Evolutionary conservation across 92 coral and sea anemone genomes (phyloP), one percentile per base, ranked within the genome.

Genomic region (Blastomussa wellsi): DNA sequence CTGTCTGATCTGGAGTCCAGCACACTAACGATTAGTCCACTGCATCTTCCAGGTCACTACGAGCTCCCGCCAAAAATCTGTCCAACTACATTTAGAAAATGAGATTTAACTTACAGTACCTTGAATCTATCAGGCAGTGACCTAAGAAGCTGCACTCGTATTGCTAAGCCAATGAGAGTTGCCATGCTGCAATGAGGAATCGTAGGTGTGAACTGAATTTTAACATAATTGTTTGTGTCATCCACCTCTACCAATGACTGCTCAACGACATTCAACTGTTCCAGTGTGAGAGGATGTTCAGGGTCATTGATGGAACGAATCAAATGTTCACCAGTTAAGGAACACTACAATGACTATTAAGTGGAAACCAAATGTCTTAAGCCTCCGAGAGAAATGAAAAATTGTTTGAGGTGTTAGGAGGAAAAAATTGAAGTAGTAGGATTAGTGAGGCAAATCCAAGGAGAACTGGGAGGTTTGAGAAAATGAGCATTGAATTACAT

Each of bases 171-270:
- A 82, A 97, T 97, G 29, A 97, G 85, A 24, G 99, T 97, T 14
- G 99, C 99, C 99, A 97, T 97, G 84, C 99, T 97, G 71, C 99
- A 97, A 88, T 97, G 99, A 5, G 99, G 99, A 15, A 97, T 97
- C 41, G 99, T 97, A 1, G 99, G 99, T 2, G 99, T 97, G 80
- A 97, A 97, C 74, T 91, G 97, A 33, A 97, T 85, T 60, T 95
- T 92, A 55, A 97, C 93, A n/a, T 84, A 79, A 79, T 76, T 89
- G 35, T 90, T 91, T 64, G 95, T 95, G 84, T 96, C 98, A 72
- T 91, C 95, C 20, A 96, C 99, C 70, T 91, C 80, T 72, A 96
- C 95, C 78, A 96, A 79, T 7, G 98, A 82, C 74, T 93, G 94
- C 42, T 96, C 95, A 24, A 96, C 98, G 38, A 96, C 99, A 83